These are phyloP conservation scores for Chironomus tentans DNA, from an alignment of 2,888 invertebrate species.

Conservation along the genomic window DNA sequence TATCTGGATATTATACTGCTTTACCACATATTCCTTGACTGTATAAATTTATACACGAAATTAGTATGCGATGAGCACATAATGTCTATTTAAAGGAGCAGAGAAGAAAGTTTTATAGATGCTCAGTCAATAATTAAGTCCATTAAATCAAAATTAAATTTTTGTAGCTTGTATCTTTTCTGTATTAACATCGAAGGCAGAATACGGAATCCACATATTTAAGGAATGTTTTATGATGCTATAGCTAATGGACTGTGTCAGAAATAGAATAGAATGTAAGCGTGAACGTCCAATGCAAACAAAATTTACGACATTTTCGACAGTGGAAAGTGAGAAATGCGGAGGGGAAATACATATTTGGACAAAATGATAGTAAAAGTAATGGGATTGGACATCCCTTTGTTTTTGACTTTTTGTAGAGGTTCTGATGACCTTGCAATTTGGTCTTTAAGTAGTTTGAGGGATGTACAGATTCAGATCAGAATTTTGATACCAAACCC, in stretches of 20 bases:
- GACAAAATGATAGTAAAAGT: too few relatives aligned
- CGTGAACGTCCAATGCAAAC: background rate
- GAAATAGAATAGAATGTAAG: background rate
- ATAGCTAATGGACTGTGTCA: constrained; percentile 5
- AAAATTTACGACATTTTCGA: constrained; percentile 4
- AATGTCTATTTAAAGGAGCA: background rate
- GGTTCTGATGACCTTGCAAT: too few relatives aligned
- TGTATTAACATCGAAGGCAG: background rate
- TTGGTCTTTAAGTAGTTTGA: too few relatives aligned
- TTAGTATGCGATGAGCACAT: too few relatives aligned
- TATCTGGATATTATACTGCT: background rate
- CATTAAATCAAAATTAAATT: constrained; percentile 26
- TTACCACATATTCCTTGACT: background rate
- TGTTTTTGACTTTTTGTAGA: too few relatives aligned
- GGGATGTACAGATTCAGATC: too few relatives aligned
- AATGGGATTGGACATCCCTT: too few relatives aligned
- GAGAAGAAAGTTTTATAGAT: background rate
- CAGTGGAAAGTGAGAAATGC: too few relatives aligned
- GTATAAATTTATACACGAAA: too few relatives aligned
- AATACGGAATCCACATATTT: constrained; percentile 4
- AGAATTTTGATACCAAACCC: too few relatives aligned
- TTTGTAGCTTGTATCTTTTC: background rate
- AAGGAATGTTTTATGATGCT: constrained; percentile 16
- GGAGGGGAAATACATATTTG: too few relatives aligned
- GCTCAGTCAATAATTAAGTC: constrained; percentile 17